phyloP scores from a whole-genome alignment of 2,888 invertebrate species.

The Rotaria magnacalcarata region DNA sequence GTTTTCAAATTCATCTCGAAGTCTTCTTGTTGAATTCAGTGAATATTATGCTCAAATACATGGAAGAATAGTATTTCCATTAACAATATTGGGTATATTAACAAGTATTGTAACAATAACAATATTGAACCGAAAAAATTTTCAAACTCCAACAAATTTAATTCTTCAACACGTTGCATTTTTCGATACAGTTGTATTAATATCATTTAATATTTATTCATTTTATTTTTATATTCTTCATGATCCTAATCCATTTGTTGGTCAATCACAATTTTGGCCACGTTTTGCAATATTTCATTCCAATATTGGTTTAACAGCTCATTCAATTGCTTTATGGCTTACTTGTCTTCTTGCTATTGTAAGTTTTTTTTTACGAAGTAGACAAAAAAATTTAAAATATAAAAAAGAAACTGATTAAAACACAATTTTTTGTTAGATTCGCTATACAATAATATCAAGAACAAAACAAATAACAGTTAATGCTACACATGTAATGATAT shows the following conservation, averaged over 20 bases:
- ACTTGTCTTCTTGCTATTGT: not conserved
- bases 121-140: not conserved
- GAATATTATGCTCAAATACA: slow-evolving; percentile 20
- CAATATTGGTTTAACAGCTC: not conserved
- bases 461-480: not conserved
- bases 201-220: slow-evolving; percentile 29
- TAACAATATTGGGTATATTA: slow-evolving; percentile 9
- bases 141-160: slow-evolving; percentile 18
- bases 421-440: not conserved
- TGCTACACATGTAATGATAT: not conserved
- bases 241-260: slow-evolving; percentile 16
- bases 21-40: not conserved
- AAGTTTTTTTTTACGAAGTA: not conserved
- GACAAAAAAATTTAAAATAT: no score
- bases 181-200: slow-evolving; percentile 9
- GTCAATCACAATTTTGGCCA: slow-evolving; percentile 18
- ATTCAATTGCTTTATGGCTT: not conserved
- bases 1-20: not conserved
- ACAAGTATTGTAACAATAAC: slow-evolving; percentile 9
- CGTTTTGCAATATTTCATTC: slow-evolving; percentile 28
- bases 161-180: slow-evolving; percentile 8
- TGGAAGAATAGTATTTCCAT: slow-evolving; percentile 27
- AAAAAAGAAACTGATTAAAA: no score
- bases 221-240: slow-evolving; percentile 17
- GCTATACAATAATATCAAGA: not conserved